These are phyloP conservation scores for Tiphia femorata DNA, from an alignment of 2,888 invertebrate species.

Conservation along the genomic window DNA sequence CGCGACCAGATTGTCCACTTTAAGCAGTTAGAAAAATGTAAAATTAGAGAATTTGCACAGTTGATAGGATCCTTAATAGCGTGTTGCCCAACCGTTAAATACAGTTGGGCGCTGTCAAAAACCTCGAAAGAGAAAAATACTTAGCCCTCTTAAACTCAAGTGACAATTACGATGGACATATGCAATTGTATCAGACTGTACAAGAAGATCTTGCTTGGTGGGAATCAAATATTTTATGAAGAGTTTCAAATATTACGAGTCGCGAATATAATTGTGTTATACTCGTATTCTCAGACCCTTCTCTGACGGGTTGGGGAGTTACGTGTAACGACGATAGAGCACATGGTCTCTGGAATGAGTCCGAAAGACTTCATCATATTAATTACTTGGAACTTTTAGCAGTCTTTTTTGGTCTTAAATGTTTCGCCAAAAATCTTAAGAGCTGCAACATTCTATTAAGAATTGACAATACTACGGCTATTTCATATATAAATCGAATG, in stretches of 20 bases:
- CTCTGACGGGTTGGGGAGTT: slow-evolving; percentile 11
- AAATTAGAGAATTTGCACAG: slow-evolving; percentile 9
- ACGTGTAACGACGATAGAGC: not conserved
- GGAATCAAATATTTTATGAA: not conserved
- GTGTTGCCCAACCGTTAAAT: slow-evolving; percentile 1
- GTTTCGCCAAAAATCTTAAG: slow-evolving; percentile 1
- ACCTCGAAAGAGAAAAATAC: slow-evolving; percentile 16
- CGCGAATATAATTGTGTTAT: not conserved
- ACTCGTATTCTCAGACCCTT: slow-evolving; percentile 11
- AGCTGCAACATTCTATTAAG: slow-evolving; percentile 4
- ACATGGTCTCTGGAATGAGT: slow-evolving; percentile 8
- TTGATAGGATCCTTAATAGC: not conserved
- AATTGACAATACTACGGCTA: slow-evolving; percentile 15
- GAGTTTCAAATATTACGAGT: not conserved
- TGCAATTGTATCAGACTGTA: not conserved
- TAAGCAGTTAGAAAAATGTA: not conserved
- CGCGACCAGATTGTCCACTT: not conserved
- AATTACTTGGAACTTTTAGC: slow-evolving; percentile 12
- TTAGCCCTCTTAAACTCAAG: not conserved
- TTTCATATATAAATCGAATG: slow-evolving; percentile 9
- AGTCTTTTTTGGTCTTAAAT: slow-evolving; percentile 2
- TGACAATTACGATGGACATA: not conserved
- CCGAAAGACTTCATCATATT: slow-evolving; percentile 1
- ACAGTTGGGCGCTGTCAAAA: slow-evolving; percentile 9
- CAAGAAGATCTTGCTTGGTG: slow-evolving; percentile 3